These are phyloP conservation scores for Periparus ater DNA, from an alignment of 2,797 vertebrate species.

Conservation along the genomic window DNA sequence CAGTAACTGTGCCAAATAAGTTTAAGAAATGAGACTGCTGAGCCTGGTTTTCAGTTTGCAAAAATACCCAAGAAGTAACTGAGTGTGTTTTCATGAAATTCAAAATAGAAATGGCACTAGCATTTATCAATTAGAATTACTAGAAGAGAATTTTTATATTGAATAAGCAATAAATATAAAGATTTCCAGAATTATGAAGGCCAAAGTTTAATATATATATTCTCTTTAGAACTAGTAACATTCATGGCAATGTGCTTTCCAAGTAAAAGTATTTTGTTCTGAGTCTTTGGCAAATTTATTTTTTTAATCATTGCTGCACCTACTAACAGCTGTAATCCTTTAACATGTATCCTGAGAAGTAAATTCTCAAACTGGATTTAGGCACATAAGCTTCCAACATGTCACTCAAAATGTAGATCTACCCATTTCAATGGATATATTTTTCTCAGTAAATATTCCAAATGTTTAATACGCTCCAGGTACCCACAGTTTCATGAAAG, in stretches of 20 bases:
- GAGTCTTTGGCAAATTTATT: neutral
- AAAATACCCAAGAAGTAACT: neutral
- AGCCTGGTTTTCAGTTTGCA: neutral
- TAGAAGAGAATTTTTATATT: neutral
- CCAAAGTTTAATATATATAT: neutral
- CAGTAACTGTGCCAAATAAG: slow-evolving; percentile 14
- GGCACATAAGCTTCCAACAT: neutral
- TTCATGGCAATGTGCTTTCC: neutral
- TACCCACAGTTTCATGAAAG: neutral
- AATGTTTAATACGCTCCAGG: neutral
- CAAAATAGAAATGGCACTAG: neutral
- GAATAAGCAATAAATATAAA: neutral
- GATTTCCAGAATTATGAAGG: neutral
- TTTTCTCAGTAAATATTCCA: neutral
- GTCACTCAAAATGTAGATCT: neutral
- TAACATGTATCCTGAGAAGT: neutral
- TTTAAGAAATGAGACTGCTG: neutral
- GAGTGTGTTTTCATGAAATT: neutral
- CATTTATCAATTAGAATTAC: neutral
- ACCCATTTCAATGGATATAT: neutral
- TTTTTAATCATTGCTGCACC: neutral
- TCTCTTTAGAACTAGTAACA: neutral
- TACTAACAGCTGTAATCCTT: neutral
- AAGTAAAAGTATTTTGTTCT: neutral
- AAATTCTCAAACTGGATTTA: neutral